Evolutionary conservation across 2,888 invertebrate genomes (phyloP), one percentile per base, ranked within the genome.

Genomic region (Apomyelois bistriatella): DNA sequence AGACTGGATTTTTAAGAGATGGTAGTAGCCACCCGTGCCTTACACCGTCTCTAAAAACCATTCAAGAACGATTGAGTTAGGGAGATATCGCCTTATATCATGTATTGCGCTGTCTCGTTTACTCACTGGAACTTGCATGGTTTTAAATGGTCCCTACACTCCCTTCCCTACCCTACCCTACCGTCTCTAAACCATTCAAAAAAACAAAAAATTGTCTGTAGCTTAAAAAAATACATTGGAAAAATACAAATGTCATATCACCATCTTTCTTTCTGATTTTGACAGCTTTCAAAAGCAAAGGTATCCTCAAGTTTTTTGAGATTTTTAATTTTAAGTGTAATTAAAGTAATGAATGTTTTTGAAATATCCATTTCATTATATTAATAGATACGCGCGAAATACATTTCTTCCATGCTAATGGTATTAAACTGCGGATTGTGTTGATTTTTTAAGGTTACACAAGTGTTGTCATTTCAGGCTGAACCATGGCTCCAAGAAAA

Each of bases 401-500:
- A 38, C 48, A 50, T 12, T 17, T 53, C 47, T 55, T 58, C 65
- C 58, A 55, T 59, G 56, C 5, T 17, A 9, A 22, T 55, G 52
- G 46, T 51, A 62, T 68, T 42, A 57, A 67, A 74, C 60, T 55
- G 58, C 62, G 71, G 88, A 88, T 88, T 77, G 66, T 65, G 61
- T 52, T 58, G 89, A 89, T 89, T 72, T 79, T 76, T 81, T 68
- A 55, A 77, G 83, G 85, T 87, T 85, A 82, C 66, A 79, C 61
- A 67, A 82, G 79, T 86, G 83, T 87, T 83, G 71, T 84, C 74
- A 74, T 82, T 89, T 66, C 89, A 85, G 89, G 83, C 83, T 85
- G 67, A 88, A 73, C 75, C 82, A 99, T 99, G 99, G 98, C 98
- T 81, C 99, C 99, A 65, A 95, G 98, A 79, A 98, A 99, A 93